phyloP scores from a whole-genome alignment of 2,888 invertebrate species.

The Antitype chi region DNA sequence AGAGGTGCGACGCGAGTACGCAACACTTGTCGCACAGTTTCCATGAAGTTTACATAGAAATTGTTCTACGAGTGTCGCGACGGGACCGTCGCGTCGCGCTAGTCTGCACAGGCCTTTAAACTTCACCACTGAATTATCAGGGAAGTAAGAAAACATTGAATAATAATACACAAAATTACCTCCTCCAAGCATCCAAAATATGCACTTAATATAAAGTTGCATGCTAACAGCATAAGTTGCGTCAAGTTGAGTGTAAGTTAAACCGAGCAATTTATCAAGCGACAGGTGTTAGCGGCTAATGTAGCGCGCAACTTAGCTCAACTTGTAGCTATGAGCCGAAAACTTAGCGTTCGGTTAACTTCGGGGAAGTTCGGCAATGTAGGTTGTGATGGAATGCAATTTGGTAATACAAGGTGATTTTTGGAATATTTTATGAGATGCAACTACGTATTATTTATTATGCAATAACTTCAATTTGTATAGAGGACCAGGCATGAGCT shows the following conservation, averaged over 20 bases:
- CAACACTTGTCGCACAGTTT: too few species aligned
- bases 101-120: too few species aligned
- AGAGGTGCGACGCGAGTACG: too few species aligned
- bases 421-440: neutral
- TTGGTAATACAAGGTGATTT: conserved; percentile 26
- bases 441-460: neutral
- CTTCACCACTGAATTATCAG: neutral
- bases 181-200: conserved; percentile 32
- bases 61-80: too few species aligned
- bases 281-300: conserved; percentile 73
- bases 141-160: neutral
- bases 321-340: conserved; percentile 58
- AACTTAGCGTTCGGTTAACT: conserved; percentile 53
- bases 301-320: conserved; percentile 59
- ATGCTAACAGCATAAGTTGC: conserved; percentile 59
- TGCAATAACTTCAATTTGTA: neutral
- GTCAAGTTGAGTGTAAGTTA: conserved; percentile 66
- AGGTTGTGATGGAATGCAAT: conserved; percentile 51
- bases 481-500: neutral
- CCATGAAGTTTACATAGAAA: too few species aligned
- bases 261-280: conserved; percentile 69
- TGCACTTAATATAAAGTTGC: conserved; percentile 62
- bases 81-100: too few species aligned
- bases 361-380: conserved; percentile 29
- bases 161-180: conserved; percentile 23